Evolutionary conservation across 2,113 vertebrate genomes (phyloP), one percentile per base, ranked within the genome.

Genomic region (Callipepla californica): DNA sequence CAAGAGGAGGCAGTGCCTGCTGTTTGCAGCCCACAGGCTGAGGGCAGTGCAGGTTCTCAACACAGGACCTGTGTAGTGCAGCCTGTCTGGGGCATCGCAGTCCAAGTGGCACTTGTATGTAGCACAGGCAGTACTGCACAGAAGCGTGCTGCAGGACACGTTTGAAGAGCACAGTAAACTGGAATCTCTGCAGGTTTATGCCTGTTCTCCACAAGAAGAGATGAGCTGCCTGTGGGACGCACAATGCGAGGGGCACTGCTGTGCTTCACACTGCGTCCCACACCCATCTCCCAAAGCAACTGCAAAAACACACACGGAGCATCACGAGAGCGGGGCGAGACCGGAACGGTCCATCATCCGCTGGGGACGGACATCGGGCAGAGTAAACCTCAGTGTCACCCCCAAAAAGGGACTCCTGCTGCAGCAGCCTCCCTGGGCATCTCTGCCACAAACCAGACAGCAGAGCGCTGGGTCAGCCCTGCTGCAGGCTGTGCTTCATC

Each of bases 131-230:
- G 38, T 6, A 58, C 57, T 42, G 48, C 78, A 79, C 36, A 63
- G 44, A 36, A 23, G 13, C 0, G 5, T 14, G n/a, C 59, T 80
- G 72, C 2, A 1, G 34, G 17, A 40, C 0, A 0, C 6, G 9
- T 21, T n/a, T 61, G 57, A 44, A 55, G 50, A 92, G 15, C 16
- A 63, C 17, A 57, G 68, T 20, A 22, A 53, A 38, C 66, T 5
- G 66, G 51, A 16, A 57, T 47, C 36, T 67, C 68, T 57, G 32
- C 11, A 67, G 42, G 21, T 62, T 73, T 45, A 28, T 18, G 12
- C 19, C 59, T 48, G 58, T 36, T 23, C 61, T 78, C 59, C 9
- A 3, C 26, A 61, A 55, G 40, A 25, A 22, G 17, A 15, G 40
- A 61, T 75, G 58, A 80, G 30, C 30, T 55, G 30, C 53, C 36